Percentiles rank a stretch among this genome's conserved stretches.
Evolutionary conservation across 2,113 vertebrate species (phyloP).

Genomic region (Proteles cristata): DNA sequence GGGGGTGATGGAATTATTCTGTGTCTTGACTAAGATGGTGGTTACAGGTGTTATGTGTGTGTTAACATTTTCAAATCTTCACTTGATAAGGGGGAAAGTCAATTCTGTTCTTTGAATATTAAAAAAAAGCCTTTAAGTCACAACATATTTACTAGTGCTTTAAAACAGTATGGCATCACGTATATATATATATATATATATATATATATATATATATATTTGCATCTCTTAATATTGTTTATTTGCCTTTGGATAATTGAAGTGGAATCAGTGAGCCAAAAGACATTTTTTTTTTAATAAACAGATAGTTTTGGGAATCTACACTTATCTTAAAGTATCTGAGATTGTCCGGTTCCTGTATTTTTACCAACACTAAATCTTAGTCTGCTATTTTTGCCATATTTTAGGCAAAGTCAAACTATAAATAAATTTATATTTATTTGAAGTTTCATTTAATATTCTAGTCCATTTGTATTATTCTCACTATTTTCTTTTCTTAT

Average conservation of each 20-base stretch:
- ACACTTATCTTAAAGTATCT: background rate
- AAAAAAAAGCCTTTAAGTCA: background rate
- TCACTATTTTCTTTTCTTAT: slow-evolving; percentile 31
- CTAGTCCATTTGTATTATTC: background rate
- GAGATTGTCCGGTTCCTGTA: background rate
- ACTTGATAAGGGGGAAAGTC: background rate
- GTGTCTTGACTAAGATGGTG: background rate
- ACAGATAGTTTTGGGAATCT: background rate
- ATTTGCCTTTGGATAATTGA: background rate
- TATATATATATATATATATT: too few relatives aligned
- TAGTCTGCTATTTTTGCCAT: background rate
- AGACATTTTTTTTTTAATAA: background rate
- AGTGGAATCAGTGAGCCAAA: background rate
- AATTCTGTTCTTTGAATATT: background rate
- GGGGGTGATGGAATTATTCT: background rate
- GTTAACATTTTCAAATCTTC: background rate
- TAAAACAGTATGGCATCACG: background rate
- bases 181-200: too few relatives aligned
- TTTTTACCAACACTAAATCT: background rate
- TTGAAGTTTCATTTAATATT: background rate
- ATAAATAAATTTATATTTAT: background rate
- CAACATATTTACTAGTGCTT: background rate
- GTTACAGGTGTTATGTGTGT: background rate
- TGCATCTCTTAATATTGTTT: background rate
- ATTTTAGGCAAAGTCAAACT: background rate